phyloP scores from a whole-genome alignment of 2,888 invertebrate genomes.

The Heliconius cydno region DNA sequence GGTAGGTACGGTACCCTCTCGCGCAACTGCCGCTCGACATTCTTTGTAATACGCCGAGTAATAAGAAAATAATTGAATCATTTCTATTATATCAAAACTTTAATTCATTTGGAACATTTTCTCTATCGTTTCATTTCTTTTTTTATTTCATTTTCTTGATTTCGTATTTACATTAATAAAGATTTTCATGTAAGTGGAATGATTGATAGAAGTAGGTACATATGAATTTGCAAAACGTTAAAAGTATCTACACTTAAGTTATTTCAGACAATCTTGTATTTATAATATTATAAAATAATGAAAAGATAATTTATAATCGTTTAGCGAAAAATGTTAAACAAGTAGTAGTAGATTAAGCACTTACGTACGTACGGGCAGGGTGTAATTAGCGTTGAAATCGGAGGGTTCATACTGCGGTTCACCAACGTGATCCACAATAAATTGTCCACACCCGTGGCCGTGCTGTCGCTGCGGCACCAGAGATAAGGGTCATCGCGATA shows the following conservation, averaged over 20 bases:
- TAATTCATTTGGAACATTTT: conserved; percentile 76
- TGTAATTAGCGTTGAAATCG: conserved; percentile 65
- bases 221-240: background rate
- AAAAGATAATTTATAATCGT: background rate
- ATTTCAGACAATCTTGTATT: background rate
- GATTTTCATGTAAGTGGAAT: background rate
- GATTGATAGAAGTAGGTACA: background rate
- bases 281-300: background rate
- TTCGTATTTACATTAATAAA: background rate
- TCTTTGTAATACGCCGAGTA: conserved; percentile 56
- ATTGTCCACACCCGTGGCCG: conserved; percentile 67
- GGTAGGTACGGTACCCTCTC: conserved; percentile 55
- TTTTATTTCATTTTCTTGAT: conserved; percentile 63
- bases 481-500: conserved; percentile 76
- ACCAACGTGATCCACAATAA: conserved; percentile 69
- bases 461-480: conserved; percentile 61
- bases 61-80: conserved; percentile 79
- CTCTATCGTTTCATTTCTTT: conserved; percentile 63
- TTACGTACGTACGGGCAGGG: conserved; percentile 51
- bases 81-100: conserved; percentile 71
- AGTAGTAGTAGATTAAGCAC: conserved; percentile 26
- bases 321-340: conserved; percentile 15
- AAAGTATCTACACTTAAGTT: too few species aligned
- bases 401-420: conserved; percentile 59
- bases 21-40: conserved; percentile 58